phyloP scores from a whole-genome alignment of 1,140 invertebrate genomes.

The Lycorma delicatula region DNA sequence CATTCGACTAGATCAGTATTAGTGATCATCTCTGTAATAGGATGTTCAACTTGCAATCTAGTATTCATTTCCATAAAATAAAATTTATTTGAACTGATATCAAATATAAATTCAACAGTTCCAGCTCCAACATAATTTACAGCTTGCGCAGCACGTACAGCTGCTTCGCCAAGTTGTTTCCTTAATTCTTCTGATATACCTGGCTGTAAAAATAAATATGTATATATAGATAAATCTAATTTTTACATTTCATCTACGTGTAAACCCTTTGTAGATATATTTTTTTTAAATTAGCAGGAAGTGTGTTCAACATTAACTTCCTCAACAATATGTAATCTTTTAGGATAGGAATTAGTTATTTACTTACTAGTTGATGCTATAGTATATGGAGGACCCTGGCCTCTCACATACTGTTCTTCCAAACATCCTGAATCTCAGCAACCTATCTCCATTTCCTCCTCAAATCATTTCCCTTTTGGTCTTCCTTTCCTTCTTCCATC shows the following conservation, averaged over 20 bases:
- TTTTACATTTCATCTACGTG: not conserved
- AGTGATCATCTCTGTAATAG: constrained; percentile 96
- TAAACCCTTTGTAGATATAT: no score
- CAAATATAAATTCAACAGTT: constrained; percentile 92
- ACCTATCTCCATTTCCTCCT: no score
- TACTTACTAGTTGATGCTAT: no score
- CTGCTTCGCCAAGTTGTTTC: constrained; percentile 72
- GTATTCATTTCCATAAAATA: constrained; percentile 99
- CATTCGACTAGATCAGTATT: constrained; percentile 92
- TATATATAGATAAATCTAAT: not conserved
- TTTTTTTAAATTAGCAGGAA: no score
- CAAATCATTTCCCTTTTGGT: no score
- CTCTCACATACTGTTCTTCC: no score
- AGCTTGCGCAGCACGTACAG: constrained; percentile 81
- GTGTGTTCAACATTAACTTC: no score
- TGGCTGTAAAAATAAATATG: constrained; percentile 48
- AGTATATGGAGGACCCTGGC: no score
- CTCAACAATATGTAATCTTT: no score
- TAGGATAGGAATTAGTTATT: no score
- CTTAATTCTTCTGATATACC: constrained; percentile 69
- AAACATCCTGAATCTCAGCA: no score
- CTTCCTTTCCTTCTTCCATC: no score
- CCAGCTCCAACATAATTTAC: constrained; percentile 94
- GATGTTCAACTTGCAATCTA: constrained; percentile 90
- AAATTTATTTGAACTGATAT: constrained; percentile 72